phyloP scores from a whole-genome alignment of 2,797 vertebrate species.

The Holocentrus rufus region DNA sequence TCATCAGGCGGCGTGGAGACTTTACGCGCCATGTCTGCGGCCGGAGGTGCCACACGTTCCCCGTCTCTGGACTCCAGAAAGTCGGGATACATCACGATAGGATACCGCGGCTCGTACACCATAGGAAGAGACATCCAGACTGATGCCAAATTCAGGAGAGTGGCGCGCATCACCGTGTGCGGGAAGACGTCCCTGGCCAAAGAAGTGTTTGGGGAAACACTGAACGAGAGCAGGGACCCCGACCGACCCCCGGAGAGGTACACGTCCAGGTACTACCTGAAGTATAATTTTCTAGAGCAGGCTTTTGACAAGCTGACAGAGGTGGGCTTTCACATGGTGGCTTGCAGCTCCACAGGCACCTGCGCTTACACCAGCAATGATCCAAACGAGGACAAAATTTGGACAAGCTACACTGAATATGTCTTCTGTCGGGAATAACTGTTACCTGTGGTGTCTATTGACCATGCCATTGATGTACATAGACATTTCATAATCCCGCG shows the following conservation, averaged over 20 bases:
- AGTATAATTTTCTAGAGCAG: conserved; percentile 94
- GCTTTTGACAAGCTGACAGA: conserved; percentile 94
- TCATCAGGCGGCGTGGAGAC: conserved; percentile 71
- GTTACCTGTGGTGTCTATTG: conserved; percentile 1
- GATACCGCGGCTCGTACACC: conserved; percentile 92
- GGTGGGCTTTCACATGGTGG: conserved; percentile 93
- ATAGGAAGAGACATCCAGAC: conserved; percentile 92
- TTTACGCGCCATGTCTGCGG: conserved; percentile 61
- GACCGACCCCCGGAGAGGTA: conserved; percentile 92
- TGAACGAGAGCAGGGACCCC: conserved; percentile 94
- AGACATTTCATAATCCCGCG: conserved; percentile 44
- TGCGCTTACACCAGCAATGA: conserved; percentile 91
- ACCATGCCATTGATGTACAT: conserved; percentile 45
- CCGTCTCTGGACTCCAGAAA: conserved; percentile 81
- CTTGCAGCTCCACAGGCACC: conserved; percentile 92
- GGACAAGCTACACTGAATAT: conserved; percentile 97
- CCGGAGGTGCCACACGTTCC: conserved; percentile 69
- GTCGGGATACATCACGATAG: conserved; percentile 92
- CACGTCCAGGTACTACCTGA: conserved; percentile 93
- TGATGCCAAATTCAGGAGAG: conserved; percentile 91
- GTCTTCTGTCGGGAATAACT: conserved; percentile 93
- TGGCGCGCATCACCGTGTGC: conserved; percentile 93
- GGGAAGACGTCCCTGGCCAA: conserved; percentile 93
- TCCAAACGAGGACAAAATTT: conserved; percentile 94
- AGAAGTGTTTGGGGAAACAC: conserved; percentile 93